Percentiles rank a stretch among this genome's conserved stretches.
These are phyloP conservation scores for Pseudolaguvia tuberculata DNA, from an alignment of 2,113 vertebrate genomes.

Conservation along the genomic window DNA sequence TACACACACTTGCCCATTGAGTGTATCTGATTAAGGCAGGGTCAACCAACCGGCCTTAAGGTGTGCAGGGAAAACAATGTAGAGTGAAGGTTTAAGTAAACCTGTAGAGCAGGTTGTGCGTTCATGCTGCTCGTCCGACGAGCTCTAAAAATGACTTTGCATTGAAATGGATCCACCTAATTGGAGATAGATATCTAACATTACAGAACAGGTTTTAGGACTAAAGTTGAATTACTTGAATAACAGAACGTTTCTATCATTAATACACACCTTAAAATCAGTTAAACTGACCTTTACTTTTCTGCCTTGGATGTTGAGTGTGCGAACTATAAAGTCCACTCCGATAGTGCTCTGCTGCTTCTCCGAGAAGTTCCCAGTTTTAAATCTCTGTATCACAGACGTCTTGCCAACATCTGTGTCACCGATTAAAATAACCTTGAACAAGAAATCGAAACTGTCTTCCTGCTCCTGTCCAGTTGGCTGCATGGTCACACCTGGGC, in stretches of 20 bases:
- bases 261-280: neutral
- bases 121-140: conserved; percentile 42
- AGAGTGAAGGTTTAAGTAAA: conserved; percentile 33
- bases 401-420: conserved; percentile 97
- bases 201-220: neutral
- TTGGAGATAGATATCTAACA: neutral
- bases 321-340: conserved; percentile 92
- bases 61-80: conserved; percentile 5
- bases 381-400: conserved; percentile 91
- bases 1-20: neutral
- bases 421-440: conserved; percentile 94
- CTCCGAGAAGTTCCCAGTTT: conserved; percentile 76
- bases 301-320: conserved; percentile 82
- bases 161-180: neutral
- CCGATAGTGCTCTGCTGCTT: conserved; percentile 94
- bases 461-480: conserved; percentile 65
- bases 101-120: conserved; percentile 52
- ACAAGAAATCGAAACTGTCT: conserved; percentile 87
- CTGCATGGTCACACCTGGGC: conserved; percentile 67
- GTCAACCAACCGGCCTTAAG: conserved; percentile 2
- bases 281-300: conserved; percentile 82
- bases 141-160: conserved; percentile 22
- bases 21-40: conserved; percentile 18
- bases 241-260: neutral
- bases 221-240: neutral